Conservation (phyloP, 2,888 invertebrate species). For the Eledone cirrhosa region DNA sequence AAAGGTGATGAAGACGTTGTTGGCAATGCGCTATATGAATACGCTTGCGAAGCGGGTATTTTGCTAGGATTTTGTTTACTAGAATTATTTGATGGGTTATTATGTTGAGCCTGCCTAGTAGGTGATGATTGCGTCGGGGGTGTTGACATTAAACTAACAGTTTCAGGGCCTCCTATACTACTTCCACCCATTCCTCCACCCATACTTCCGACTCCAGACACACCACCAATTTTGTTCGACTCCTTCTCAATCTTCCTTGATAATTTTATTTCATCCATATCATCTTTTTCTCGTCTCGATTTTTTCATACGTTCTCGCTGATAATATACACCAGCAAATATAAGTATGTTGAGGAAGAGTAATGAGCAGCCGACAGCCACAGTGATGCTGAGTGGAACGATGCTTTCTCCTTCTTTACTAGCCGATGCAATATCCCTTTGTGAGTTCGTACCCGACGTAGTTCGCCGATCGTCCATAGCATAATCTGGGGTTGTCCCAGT, state of each 20-base stretch:
- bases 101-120: conserved; percentile 12
- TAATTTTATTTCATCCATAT: conserved; percentile 37
- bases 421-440: neutral
- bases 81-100: conserved; percentile 19
- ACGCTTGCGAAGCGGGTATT: conserved; percentile 38
- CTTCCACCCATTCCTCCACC: conserved; percentile 16
- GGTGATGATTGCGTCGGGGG: conserved; percentile 28
- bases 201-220: conserved; percentile 18
- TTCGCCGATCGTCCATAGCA: conserved; percentile 30
- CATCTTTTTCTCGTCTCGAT: conserved; percentile 39
- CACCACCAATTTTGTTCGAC: conserved; percentile 14
- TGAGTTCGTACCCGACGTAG: conserved; percentile 22
- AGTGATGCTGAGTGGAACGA: conserved; percentile 61
- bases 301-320: conserved; percentile 70
- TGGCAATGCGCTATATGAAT: conserved; percentile 54
- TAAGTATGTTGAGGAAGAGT: conserved; percentile 88
- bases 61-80: conserved; percentile 21
- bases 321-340: conserved; percentile 94
- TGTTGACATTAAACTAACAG: conserved; percentile 37
- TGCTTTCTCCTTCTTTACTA: conserved; percentile 32
- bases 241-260: conserved; percentile 38
- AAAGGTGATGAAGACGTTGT: conserved; percentile 55
- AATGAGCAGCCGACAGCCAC: conserved; percentile 94
- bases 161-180: conserved; percentile 34
- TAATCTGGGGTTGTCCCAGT: conserved; percentile 31